Evolutionary conservation across 2,888 invertebrate species (phyloP), one percentile per base, ranked within the genome.

Genomic region (Megamerina dolium): DNA sequence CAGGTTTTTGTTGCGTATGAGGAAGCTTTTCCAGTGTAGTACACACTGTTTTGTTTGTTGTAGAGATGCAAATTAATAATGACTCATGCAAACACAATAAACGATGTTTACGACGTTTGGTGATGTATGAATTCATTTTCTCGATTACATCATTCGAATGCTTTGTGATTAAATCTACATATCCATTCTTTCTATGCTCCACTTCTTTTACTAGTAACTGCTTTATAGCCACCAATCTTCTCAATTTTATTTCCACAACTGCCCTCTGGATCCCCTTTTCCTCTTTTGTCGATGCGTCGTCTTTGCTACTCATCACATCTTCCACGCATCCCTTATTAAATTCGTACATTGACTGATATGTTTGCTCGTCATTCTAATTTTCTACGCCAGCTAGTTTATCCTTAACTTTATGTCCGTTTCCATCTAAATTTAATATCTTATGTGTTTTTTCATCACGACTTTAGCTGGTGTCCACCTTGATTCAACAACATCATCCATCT

Each of bases 21-120:
- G n/a, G n/a, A n/a, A n/a, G n/a, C n/a, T n/a, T n/a, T n/a, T n/a
- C n/a, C n/a, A n/a, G n/a, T n/a, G n/a, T n/a, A n/a, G n/a, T n/a
- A n/a, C n/a, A n/a, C n/a, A n/a, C n/a, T n/a, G n/a, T n/a, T n/a
- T n/a, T n/a, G n/a, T n/a, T n/a, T n/a, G n/a, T n/a, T n/a, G n/a
- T n/a, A n/a, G n/a, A n/a, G n/a, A n/a, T n/a, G n/a, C n/a, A n/a
- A n/a, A n/a, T n/a, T n/a, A n/a, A n/a, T n/a, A n/a, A n/a, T 2
- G 44, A 53, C 26, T 59, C 61, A 30, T 66, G 63, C 17, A 64
- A 44, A 0, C 70, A 70, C 4, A 56, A 38, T 0, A 69, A 68
- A 5, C 70, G 59, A n/a, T n/a, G n/a, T 31, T 60, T 67, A 14
- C 66, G 67, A 3, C 67, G 57, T 12, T 51, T 50, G 3, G 66